These are phyloP conservation scores for Blera fallax DNA, from an alignment of 2,888 invertebrate species.

Conservation along the genomic window DNA sequence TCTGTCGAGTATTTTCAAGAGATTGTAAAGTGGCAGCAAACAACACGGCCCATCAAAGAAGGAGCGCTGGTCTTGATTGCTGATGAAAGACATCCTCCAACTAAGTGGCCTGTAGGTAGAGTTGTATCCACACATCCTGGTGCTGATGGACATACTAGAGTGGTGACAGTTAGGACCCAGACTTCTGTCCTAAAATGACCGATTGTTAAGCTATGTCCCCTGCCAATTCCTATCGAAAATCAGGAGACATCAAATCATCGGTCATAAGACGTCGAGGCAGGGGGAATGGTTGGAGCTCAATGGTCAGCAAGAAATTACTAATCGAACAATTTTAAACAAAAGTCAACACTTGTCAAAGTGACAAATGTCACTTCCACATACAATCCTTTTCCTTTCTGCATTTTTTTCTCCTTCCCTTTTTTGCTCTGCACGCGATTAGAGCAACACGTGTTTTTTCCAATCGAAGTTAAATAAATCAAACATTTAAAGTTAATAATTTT, in stretches of 20 bases:
- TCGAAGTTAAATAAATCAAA: no score
- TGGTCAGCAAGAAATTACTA: not conserved
- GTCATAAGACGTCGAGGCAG: slow-evolving; percentile 24
- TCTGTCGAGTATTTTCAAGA: slow-evolving; percentile 16
- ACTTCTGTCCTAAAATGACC: not conserved
- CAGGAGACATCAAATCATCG: slow-evolving; percentile 11
- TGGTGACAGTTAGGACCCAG: slow-evolving; percentile 22
- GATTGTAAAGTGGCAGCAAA: slow-evolving; percentile 9
- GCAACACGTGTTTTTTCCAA: no score
- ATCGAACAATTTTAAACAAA: no score
- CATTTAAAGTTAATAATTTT: no score
- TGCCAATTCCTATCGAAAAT: not conserved
- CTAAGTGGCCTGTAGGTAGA: slow-evolving; percentile 38
- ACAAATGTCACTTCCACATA: no score
- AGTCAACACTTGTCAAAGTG: no score
- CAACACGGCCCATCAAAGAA: slow-evolving; percentile 1
- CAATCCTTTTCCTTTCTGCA: no score
- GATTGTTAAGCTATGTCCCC: slow-evolving; percentile 5
- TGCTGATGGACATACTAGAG: slow-evolving; percentile 19
- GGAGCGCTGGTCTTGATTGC: slow-evolving; percentile 30
- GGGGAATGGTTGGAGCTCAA: slow-evolving; percentile 8
- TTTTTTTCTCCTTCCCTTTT: no score
- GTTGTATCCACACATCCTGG: slow-evolving; percentile 33
- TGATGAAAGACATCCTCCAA: slow-evolving; percentile 41
- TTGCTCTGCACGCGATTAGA: no score